Evolutionary conservation across 2,113 vertebrate genomes (phyloP).

Genomic region (Herpailurus yagouaroundi): DNA sequence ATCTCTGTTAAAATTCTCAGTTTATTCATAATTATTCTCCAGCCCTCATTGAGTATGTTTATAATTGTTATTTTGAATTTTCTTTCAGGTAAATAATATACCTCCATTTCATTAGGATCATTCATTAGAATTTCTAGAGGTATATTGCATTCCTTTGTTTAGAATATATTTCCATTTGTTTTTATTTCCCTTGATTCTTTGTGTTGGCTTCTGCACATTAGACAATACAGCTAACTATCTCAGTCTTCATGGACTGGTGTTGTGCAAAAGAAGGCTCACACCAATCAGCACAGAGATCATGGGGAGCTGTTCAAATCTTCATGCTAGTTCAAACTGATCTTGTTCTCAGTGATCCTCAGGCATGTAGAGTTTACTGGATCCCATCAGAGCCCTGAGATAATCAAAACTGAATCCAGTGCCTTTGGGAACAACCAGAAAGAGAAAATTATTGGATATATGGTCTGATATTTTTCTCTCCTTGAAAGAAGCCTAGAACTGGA

Average conservation of each 20-base stretch:
- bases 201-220: background rate
- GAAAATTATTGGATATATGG: background rate
- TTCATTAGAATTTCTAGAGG: background rate
- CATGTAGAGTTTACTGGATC: background rate
- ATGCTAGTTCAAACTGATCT: background rate
- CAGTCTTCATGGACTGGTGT: background rate
- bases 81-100: background rate
- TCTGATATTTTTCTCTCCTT: background rate
- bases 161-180: background rate
- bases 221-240: background rate
- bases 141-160: background rate
- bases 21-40: background rate
- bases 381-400: background rate
- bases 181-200: background rate
- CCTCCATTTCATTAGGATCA: background rate
- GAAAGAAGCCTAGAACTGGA: background rate
- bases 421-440: background rate
- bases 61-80: background rate
- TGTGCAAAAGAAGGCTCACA: background rate
- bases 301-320: background rate
- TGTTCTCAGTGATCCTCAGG: background rate
- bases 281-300: background rate
- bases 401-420: background rate
- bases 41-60: background rate
- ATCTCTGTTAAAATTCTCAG: background rate